Evolutionary conservation across 2,797 vertebrate species (phyloP).

Genomic region (Gymnodraco acuticeps): DNA sequence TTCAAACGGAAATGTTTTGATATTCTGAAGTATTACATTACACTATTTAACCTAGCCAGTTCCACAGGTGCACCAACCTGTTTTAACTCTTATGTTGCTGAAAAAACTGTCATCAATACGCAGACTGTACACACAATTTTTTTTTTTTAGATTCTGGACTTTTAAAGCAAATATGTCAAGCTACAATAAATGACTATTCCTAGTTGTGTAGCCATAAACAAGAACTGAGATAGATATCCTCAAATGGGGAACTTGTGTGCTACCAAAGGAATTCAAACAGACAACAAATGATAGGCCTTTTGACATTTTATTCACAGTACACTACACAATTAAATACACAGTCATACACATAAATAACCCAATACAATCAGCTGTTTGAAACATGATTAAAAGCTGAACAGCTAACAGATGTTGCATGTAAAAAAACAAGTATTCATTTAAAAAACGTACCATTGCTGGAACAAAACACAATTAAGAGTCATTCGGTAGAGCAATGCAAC

Average conservation of each 20-base stretch:
- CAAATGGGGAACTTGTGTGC: neutral
- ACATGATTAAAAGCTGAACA: neutral
- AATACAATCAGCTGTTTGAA: neutral
- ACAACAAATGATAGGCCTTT: neutral
- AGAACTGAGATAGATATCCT: neutral
- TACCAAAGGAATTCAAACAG: neutral
- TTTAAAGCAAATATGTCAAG: neutral
- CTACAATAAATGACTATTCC: neutral
- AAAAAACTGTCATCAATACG: neutral
- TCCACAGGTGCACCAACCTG: constrained; percentile 12
- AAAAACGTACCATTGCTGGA: neutral
- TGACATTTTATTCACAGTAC: neutral
- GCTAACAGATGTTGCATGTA: neutral
- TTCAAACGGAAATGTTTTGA: no score
- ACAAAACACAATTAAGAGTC: neutral
- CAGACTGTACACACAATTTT: no score
- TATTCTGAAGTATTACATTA: no score
- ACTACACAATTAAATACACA: neutral
- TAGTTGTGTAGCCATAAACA: neutral
- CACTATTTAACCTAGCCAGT: neutral
- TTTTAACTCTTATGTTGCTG: neutral
- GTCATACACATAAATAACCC: neutral
- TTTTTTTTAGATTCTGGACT: neutral
- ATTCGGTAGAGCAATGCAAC: no score
- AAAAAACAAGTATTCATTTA: neutral